phyloP scores from a whole-genome alignment of 2,113 vertebrate species.

The Lucifuga dentata region DNA sequence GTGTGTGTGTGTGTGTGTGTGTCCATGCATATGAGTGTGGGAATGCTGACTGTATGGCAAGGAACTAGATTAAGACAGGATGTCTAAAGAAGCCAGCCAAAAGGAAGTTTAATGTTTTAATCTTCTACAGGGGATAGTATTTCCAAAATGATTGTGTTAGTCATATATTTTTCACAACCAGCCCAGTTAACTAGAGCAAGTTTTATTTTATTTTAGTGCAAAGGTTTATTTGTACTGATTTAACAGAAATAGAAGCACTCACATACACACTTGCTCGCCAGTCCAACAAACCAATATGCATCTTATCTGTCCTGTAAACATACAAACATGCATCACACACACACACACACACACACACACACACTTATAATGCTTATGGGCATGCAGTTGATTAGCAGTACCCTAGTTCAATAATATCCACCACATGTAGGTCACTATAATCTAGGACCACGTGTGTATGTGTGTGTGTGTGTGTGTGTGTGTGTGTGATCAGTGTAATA shows the following conservation, averaged over 20 bases:
- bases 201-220: conserved; percentile 9
- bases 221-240: not conserved
- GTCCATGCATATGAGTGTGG: conserved; percentile 16
- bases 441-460: conserved; percentile 55
- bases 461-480: conserved; percentile 9
- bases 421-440: conserved; percentile 78
- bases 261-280: conserved; percentile 35
- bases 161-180: not conserved
- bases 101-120: conserved; percentile 47
- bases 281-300: conserved; percentile 40
- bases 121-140: conserved; percentile 10
- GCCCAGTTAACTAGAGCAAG: not conserved
- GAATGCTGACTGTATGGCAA: conserved; percentile 32
- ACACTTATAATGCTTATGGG: conserved; percentile 62
- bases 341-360: conserved; percentile 14
- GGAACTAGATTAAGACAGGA: conserved; percentile 20
- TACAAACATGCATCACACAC: conserved; percentile 17
- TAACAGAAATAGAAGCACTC: conserved; percentile 1
- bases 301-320: conserved; percentile 48
- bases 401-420: conserved; percentile 76
- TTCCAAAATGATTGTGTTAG: conserved; percentile 14
- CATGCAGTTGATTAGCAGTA: conserved; percentile 71
- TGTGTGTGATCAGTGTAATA: conserved; percentile 20
- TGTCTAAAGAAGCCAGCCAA: conserved; percentile 22
- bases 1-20: conserved; percentile 1